Base-by-base conservation (phyloP, 64 coral and sea anemone genomes). In the Stichodactyla helianthus region DNA sequence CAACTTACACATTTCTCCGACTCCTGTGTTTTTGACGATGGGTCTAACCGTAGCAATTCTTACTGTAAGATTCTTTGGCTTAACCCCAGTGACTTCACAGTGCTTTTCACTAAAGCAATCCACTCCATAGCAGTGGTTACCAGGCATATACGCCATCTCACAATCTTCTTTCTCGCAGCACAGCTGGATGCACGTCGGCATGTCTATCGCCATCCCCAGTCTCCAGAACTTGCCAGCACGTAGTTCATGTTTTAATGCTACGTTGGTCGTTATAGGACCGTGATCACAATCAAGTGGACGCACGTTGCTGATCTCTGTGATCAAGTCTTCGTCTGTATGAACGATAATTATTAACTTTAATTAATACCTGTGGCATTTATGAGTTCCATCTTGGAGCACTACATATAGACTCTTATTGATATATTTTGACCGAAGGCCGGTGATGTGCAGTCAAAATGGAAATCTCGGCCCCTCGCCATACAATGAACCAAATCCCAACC, bases 41-140 rank as follows among this genome's bases (percentile, higher is more conserved):
- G 94, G 94, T 81, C 94, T 83, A 16, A 96, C 94, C 0, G 88
- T 71, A 16, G 94, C 91, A 53, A 96, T 89, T n/a, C 93, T 74
- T 4, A 96, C 91, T 8, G 94, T 96, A 27, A 96, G 7, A 61
- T 96, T 96, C 31, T 86, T 89, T 9, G 91, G 91, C 52, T 96
- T 93, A 4, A 96, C 88, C 44, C 91, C 92, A 1, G 91, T 93
- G 15, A 84, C 83, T 84, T 96, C 94, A 55, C 94, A 96, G 23
- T 96, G 94, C 63, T 81, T 92, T 57, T 93, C 88, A 62, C 94
- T 96, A n/a, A 93, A 96, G 82, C 94, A 96, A 70, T 96, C 94
- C 6, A 96, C 94, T 54, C 94, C 94, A 88, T 96, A 96, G n/a
- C 94, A 96, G 52, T 96, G 94, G 35, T 82, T 87, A 8, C 94